A percentile compares a stretch with the other conserved stretches of the same genome.
These are phyloP conservation scores for Ptychochromis oligacanthus DNA, from an alignment of 2,113 vertebrate species.

Conservation along the genomic window DNA sequence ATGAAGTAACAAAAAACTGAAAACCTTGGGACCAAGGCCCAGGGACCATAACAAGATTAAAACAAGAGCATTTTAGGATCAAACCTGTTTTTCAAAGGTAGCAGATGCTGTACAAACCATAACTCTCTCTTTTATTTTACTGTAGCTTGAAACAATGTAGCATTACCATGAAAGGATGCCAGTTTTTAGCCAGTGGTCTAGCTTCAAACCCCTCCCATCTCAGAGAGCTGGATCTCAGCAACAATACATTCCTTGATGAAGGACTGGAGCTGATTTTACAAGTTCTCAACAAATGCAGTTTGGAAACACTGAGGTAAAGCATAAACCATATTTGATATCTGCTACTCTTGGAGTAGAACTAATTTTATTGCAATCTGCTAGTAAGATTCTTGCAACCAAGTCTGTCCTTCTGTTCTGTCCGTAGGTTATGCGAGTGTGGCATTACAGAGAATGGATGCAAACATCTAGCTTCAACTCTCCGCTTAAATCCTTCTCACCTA, in stretches of 20 bases:
- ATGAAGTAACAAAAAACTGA: too few relatives aligned
- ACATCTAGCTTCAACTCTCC: not conserved
- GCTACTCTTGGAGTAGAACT: too few relatives aligned
- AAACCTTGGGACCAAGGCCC: too few relatives aligned
- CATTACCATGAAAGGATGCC: not conserved
- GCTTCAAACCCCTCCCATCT: not conserved
- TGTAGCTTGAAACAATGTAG: not conserved
- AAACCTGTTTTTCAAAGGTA: too few relatives aligned
- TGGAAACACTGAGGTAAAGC: constrained; percentile 21
- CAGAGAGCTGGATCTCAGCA: constrained; percentile 15
- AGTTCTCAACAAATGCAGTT: not conserved
- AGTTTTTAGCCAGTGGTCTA: not conserved
- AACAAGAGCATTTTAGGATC: too few relatives aligned
- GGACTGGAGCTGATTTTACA: not conserved
- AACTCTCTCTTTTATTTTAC: not conserved
- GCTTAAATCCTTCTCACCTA: not conserved
- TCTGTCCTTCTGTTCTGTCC: not conserved
- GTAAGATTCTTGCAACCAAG: too few relatives aligned
- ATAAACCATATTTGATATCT: not conserved
- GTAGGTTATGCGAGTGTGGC: constrained; percentile 1
- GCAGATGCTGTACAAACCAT: too few relatives aligned
- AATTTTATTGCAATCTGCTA: too few relatives aligned
- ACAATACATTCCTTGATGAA: not conserved
- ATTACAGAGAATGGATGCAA: not conserved
- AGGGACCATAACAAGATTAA: too few relatives aligned